These are phyloP conservation scores for Ornithorhynchus anatinus DNA, from an alignment of 2,113 vertebrate genomes.

Conservation along the genomic window DNA sequence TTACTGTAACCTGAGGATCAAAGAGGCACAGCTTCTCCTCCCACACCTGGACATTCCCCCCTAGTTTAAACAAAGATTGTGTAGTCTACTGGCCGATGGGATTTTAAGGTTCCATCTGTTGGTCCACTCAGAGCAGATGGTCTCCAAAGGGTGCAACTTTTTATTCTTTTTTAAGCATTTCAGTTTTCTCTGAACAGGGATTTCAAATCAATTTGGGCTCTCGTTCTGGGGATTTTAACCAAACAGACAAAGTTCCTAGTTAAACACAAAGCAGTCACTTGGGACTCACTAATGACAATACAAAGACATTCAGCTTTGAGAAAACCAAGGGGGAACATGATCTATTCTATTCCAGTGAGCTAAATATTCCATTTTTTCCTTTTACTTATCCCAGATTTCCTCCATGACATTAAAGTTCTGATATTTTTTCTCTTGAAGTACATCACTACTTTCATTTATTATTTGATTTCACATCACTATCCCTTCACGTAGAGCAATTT, in stretches of 20 bases:
- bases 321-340: not conserved
- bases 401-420: too few species aligned
- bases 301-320: not conserved
- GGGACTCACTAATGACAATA: slow-evolving; percentile 16
- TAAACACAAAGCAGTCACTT: slow-evolving; percentile 10
- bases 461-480: not conserved
- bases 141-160: slow-evolving; percentile 27
- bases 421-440: slow-evolving; percentile 24
- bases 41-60: slow-evolving; percentile 12
- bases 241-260: slow-evolving; percentile 19
- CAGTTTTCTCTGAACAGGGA: slow-evolving; percentile 36
- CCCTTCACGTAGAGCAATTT: not conserved
- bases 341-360: not conserved
- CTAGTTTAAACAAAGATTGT: slow-evolving; percentile 9
- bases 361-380: not conserved
- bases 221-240: slow-evolving; percentile 40
- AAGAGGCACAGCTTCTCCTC: not conserved
- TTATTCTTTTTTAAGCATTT: slow-evolving; percentile 58
- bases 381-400: not conserved
- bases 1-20: not conserved
- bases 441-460: not conserved
- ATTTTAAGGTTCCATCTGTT: slow-evolving; percentile 26
- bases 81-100: not conserved
- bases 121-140: slow-evolving; percentile 9
- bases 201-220: slow-evolving; percentile 63